These are phyloP conservation scores for Motacilla alba DNA, from an alignment of 2,113 vertebrate species.

Conservation along the genomic window DNA sequence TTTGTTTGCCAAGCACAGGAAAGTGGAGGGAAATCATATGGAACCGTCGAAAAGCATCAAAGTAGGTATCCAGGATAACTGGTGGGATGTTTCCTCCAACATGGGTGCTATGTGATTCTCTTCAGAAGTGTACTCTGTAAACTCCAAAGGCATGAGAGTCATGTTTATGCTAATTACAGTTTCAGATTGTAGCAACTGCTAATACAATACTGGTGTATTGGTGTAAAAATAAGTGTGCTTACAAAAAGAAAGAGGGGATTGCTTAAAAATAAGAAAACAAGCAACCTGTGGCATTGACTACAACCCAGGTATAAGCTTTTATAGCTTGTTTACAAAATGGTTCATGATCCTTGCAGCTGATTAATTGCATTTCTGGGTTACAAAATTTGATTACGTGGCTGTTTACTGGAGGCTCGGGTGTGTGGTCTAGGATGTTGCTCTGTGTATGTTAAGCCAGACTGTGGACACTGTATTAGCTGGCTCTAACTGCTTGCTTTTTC, in stretches of 20 bases:
- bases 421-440: not conserved
- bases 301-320: not conserved
- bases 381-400: not conserved
- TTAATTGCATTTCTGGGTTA: not conserved
- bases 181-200: not conserved
- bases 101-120: not conserved
- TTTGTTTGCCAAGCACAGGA: slow-evolving; percentile 76
- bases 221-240: not conserved
- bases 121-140: not conserved
- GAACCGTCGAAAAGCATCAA: slow-evolving; percentile 52
- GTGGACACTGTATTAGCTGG: not conserved
- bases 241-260: not conserved
- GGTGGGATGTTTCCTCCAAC: fast-evolving
- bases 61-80: slow-evolving; percentile 29
- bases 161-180: not conserved
- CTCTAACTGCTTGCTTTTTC: not conserved
- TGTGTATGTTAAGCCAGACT: not conserved
- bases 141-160: not conserved
- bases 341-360: not conserved
- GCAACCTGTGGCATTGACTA: not conserved
- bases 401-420: not conserved
- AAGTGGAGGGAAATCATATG: slow-evolving; percentile 55
- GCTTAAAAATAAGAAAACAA: not conserved
- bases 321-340: not conserved
- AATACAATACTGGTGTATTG: not conserved